A percentile compares a stretch with the other conserved stretches of the same genome.
Evolutionary conservation across 2,888 invertebrate genomes (phyloP).

Genomic region (Pristionchus japonicus): DNA sequence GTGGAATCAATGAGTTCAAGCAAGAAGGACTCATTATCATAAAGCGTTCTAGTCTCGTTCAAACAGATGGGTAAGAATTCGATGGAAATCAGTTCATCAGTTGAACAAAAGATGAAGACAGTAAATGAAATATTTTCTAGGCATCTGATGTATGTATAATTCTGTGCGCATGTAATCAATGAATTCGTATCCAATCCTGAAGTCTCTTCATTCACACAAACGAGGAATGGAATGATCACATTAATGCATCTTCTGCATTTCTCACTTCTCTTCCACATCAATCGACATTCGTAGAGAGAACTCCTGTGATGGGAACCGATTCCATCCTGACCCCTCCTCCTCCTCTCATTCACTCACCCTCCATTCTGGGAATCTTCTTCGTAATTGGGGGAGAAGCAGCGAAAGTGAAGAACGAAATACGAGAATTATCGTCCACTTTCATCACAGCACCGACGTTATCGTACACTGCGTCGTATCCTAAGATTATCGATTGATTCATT

Average conservation of each 20-base stretch:
- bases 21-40: no score
- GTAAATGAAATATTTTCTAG: no score
- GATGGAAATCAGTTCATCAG: no score
- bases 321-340: background rate
- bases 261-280: background rate
- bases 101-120: no score
- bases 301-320: background rate
- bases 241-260: background rate
- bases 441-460: constrained; percentile 52
- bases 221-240: background rate
- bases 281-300: constrained; percentile 7
- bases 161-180: background rate
- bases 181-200: background rate
- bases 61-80: no score
- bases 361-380: constrained; percentile 28
- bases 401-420: constrained; percentile 45
- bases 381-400: constrained; percentile 19
- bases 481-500: background rate
- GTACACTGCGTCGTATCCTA: constrained; percentile 48
- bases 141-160: no score
- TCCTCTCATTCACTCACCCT: background rate
- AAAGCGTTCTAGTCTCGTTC: no score
- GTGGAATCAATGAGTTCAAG: no score
- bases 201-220: constrained; percentile 35
- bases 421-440: constrained; percentile 33